Evolutionary conservation across 2,888 invertebrate species (phyloP).

Genomic region (Coleophora flavipennella): DNA sequence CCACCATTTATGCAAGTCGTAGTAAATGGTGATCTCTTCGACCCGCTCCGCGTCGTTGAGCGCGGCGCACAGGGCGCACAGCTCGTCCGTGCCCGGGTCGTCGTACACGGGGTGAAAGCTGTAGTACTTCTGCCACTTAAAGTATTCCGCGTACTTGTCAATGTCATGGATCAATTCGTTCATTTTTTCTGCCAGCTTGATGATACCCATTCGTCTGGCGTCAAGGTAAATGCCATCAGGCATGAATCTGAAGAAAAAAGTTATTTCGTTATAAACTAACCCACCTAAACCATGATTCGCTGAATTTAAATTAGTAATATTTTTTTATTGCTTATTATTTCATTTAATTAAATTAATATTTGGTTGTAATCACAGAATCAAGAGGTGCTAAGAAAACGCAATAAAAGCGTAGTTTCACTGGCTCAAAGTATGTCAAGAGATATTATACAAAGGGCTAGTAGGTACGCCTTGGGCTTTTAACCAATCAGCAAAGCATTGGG

Average conservation of each 20-base stretch:
- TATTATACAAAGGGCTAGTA: no score
- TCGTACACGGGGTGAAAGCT: constrained; percentile 32
- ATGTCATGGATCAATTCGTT: constrained; percentile 35
- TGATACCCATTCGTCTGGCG: constrained; percentile 30
- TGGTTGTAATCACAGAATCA: no score
- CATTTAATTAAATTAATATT: no score
- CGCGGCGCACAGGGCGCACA: constrained; percentile 46
- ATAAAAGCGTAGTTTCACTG: no score
- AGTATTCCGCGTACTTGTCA: constrained; percentile 40
- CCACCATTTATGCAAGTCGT: constrained; percentile 47
- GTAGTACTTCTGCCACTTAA: constrained; percentile 53
- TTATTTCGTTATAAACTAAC: no score
- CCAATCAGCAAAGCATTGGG: no score
- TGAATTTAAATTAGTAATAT: no score
- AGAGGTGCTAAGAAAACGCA: no score
- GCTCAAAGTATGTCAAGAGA: no score
- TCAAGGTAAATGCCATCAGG: constrained; percentile 50
- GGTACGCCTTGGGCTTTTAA: no score
- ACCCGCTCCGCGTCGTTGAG: constrained; percentile 37
- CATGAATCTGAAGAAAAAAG: constrained; percentile 43
- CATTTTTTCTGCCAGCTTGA: constrained; percentile 38
- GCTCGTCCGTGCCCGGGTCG: constrained; percentile 42
- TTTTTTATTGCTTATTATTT: no score
- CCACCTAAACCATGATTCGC: no score
- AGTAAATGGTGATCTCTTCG: constrained; percentile 26